These are phyloP conservation scores for Hoplodrina ambigua DNA, from an alignment of 2,888 invertebrate genomes.

Conservation along the genomic window DNA sequence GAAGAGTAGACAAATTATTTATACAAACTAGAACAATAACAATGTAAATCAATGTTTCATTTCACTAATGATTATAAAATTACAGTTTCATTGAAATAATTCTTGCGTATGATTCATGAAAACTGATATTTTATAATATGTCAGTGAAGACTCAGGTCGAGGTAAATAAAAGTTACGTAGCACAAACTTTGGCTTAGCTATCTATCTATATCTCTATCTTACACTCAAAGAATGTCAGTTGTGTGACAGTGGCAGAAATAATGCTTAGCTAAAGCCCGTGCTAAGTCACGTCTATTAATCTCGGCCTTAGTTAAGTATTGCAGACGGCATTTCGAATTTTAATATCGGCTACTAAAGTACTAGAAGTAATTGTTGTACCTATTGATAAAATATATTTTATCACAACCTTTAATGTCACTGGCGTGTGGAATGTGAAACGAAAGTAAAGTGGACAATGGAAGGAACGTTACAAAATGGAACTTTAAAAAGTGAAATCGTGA, in stretches of 20 bases:
- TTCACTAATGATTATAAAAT: constrained; percentile 35
- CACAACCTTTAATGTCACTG: constrained; percentile 32
- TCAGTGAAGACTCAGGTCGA: constrained; percentile 6
- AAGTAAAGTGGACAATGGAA: constrained; percentile 26
- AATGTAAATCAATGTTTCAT: constrained; percentile 51
- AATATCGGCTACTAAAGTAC: constrained; percentile 55
- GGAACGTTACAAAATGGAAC: constrained; percentile 37
- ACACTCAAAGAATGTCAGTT: background rate
- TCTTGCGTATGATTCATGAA: background rate
- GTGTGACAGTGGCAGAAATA: background rate
- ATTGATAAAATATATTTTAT: constrained; percentile 52
- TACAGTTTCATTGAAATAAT: constrained; percentile 4
- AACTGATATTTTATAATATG: constrained; percentile 28
- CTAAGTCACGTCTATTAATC: background rate
- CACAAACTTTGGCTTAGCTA: background rate
- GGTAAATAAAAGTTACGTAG: background rate
- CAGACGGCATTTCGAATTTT: constrained; percentile 45
- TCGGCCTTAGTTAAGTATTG: constrained; percentile 33
- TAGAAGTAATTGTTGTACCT: constrained; percentile 56
- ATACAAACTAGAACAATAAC: constrained; percentile 63
- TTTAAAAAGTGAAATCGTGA: constrained; percentile 46
- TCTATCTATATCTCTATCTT: background rate
- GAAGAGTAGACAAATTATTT: constrained; percentile 63
- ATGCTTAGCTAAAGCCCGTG: background rate
- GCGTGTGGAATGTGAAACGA: constrained; percentile 28